Base-by-base conservation (phyloP, 2,113 vertebrate genomes). In the Meles meles region DNA sequence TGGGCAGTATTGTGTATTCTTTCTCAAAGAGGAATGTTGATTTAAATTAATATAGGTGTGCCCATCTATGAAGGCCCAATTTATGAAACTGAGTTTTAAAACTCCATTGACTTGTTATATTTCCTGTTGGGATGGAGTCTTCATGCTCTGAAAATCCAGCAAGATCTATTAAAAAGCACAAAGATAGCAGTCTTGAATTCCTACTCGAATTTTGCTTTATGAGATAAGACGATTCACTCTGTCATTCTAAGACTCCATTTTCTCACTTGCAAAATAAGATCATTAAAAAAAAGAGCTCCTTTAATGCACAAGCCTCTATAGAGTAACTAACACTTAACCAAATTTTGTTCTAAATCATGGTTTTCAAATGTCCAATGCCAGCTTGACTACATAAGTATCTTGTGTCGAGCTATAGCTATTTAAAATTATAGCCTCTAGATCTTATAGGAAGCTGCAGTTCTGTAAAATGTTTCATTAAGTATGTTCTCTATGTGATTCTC, bases 61-160 rank as follows among this genome's bases (percentile, higher is more conserved):
- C 8, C 8, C 15, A 42, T 86, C 27, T 85, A 55, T 74, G 44
- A 96, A 37, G 29, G 13, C 11, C 12, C 17, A 49, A 39, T 42
- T 94, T 91, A 76, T 55, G 72, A 92, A 95, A 87, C 65, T n/a
- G n/a, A 76, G 82, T 84, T 88, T 42, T 29, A 86, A 96, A 87
- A 63, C 23, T 47, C 14, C 4, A 6, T 59, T 69, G 18, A 10
- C 42, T 88, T 91, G 37, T 69, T 92, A 20, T 44, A 37, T 93
- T 97, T 98, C 83, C 14, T 88, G 6, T 72, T 29, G 65, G n/a
- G 34, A 93, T 31, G 57, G 31, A 88, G 39, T 77, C 52, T 89
- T 94, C 44, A 77, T 93, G 39, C 93, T 95, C 39, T 67, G 18
- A 94, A 90, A 97, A 85, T 52, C 25, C 15, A 77, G 11, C 37